Conservation (phyloP, 2,113 vertebrate genomes). For the Arvicanthis niloticus region DNA sequence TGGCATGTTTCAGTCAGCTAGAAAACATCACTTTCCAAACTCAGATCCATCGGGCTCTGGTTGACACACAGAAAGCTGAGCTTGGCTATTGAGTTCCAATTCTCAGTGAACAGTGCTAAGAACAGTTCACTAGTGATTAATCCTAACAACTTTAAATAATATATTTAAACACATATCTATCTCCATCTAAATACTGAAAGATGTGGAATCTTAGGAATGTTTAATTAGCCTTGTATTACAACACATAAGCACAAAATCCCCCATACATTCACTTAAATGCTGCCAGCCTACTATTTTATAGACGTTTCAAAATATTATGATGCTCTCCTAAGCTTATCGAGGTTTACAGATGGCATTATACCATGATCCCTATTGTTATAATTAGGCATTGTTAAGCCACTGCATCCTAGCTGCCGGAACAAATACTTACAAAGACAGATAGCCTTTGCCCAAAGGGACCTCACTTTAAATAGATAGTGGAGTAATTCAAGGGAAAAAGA, state of each 20-base stretch:
- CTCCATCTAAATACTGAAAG: neutral
- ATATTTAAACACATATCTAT: neutral
- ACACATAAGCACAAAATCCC: neutral
- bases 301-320: conserved; percentile 48
- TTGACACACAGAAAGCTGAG: neutral
- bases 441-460: neutral
- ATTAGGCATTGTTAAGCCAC: conserved; percentile 53
- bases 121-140: neutral
- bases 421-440: conserved; percentile 47
- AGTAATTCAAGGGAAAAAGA: conserved; percentile 44
- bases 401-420: conserved; percentile 8
- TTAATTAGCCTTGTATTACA: conserved; percentile 37
- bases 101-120: conserved; percentile 19
- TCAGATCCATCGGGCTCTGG: neutral
- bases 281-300: neutral
- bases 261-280: conserved; percentile 5
- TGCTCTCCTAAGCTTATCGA: conserved; percentile 44
- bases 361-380: conserved; percentile 46
- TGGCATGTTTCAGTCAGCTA: conserved; percentile 2
- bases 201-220: neutral
- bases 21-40: neutral
- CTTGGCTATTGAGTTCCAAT: neutral
- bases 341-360: conserved; percentile 56
- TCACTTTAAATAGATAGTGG: conserved; percentile 10
- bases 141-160: conserved; percentile 44